Conservation (phyloP, 2,888 invertebrate species). For the Zootermopsis nevadensis region DNA sequence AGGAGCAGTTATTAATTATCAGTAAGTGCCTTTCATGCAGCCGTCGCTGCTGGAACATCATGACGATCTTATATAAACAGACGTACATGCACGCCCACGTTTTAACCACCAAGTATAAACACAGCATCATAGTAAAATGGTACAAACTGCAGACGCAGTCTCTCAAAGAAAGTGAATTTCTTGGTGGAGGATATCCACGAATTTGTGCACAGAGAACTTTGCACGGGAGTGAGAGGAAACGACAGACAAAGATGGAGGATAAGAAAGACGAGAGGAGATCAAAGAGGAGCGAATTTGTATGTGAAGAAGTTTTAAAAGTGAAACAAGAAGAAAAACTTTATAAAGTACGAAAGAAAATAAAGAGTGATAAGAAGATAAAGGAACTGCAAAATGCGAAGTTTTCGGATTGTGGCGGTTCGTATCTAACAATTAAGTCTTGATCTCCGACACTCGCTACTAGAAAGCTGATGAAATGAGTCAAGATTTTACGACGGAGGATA, state of each 20-base stretch:
- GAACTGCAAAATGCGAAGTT: background rate
- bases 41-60: too few relatives aligned
- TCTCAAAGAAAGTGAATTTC: background rate
- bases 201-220: background rate
- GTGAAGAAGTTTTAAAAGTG: too few relatives aligned
- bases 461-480: background rate
- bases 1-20: too few relatives aligned
- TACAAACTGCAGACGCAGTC: background rate
- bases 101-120: background rate
- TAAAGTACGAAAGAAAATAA: too few relatives aligned
- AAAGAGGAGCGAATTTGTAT: too few relatives aligned
- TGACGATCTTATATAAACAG: too few relatives aligned
- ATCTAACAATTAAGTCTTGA: constrained; percentile 32
- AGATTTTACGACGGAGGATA: background rate
- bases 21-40: too few relatives aligned
- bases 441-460: background rate
- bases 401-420: constrained; percentile 8
- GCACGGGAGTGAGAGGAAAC: too few relatives aligned
- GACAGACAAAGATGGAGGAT: too few relatives aligned
- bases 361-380: background rate
- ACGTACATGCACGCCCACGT: too few relatives aligned
- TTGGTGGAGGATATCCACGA: background rate
- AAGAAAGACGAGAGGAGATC: too few relatives aligned
- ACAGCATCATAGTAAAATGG: background rate
- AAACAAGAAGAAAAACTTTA: too few relatives aligned